phyloP scores from a whole-genome alignment of 1,140 invertebrate species.

The Lasioglossum baleicum region DNA sequence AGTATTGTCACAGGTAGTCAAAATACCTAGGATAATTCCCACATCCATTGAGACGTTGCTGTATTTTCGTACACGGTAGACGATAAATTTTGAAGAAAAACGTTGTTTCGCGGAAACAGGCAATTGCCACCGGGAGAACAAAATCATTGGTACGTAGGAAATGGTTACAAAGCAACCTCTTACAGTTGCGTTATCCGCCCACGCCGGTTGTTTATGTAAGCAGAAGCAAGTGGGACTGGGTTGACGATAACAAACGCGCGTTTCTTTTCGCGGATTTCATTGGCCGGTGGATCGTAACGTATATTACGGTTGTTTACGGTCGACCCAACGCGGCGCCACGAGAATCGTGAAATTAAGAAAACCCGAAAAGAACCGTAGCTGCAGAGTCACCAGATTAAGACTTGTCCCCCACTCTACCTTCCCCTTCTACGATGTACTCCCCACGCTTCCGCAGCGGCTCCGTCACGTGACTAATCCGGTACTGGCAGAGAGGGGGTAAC shows the following conservation, averaged over 20 bases:
- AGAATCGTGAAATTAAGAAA: constrained; percentile 18
- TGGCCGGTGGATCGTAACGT: not conserved
- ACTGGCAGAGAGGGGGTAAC: too few relatives aligned
- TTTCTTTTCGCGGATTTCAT: constrained; percentile 11
- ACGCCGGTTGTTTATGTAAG: not conserved
- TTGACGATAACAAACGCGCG: constrained; percentile 11
- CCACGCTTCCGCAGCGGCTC: too few relatives aligned
- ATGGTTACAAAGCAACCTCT: not conserved
- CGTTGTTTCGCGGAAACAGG: too few relatives aligned
- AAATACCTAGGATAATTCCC: too few relatives aligned
- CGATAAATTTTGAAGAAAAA: too few relatives aligned
- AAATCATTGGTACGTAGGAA: not conserved
- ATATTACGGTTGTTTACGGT: constrained; percentile 7
- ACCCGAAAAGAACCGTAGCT: not conserved
- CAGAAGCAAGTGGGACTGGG: not conserved
- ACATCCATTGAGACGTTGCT: too few relatives aligned
- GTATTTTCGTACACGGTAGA: too few relatives aligned
- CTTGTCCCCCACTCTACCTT: too few relatives aligned
- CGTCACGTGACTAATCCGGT: too few relatives aligned
- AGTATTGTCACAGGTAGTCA: too few relatives aligned
- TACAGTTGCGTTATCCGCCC: not conserved
- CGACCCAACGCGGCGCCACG: not conserved
- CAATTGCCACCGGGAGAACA: not conserved
- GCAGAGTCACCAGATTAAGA: not conserved
- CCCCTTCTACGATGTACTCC: too few relatives aligned